Base-by-base conservation (phyloP, 2,113 vertebrate genomes). In the Lathamus discolor region DNA sequence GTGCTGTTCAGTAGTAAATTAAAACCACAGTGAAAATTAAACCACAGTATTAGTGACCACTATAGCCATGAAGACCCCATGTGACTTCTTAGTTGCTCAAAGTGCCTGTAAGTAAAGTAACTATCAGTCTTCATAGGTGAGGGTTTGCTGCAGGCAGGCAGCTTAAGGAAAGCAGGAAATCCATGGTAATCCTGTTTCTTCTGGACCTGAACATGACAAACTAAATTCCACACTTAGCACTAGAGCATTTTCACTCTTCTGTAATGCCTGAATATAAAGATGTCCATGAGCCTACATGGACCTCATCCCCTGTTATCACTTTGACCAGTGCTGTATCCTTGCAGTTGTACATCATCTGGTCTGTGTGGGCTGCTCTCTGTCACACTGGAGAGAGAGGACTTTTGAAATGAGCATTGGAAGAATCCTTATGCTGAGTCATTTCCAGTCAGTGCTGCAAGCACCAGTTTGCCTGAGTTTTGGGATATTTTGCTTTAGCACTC, bases 151-250 rank as follows among this genome's bases (percentile, higher is more conserved):
- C 7, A 46, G 25, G n/a, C 31, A 49, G 31, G 23, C 9, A 22
- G 17, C 28, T 64, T 61, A 24, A 46, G 22, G 8, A 59, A 72
- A 46, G 12, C 27, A 37, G 23, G n/a, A 90, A 70, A 35, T 27
- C 0, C 1, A 25, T 46, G 23, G 22, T 70, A 75, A 35, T 72
- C 10, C 24, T 0, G 0, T 55, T 82, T 78, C 33, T 55, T 86
- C 57, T 72, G 33, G 69, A 70, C 16, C 17, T n/a, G 25, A 79
- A 19, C 6, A 80, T 86, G n/a, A 61, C 31, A 79, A 84, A 55
- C 28, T 23, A 19, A 87, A 48, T 85, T 59, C 24, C 12, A 20
- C 18, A 3, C 12, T 49, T 25, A 41, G 1, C 27, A 67, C n/a
- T 62, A 62, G 41, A 44, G 27, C 31, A 51, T 4, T 82, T 76